Conservation (phyloP, 1,140 invertebrate species). For the Wiebesia pumilae region DNA sequence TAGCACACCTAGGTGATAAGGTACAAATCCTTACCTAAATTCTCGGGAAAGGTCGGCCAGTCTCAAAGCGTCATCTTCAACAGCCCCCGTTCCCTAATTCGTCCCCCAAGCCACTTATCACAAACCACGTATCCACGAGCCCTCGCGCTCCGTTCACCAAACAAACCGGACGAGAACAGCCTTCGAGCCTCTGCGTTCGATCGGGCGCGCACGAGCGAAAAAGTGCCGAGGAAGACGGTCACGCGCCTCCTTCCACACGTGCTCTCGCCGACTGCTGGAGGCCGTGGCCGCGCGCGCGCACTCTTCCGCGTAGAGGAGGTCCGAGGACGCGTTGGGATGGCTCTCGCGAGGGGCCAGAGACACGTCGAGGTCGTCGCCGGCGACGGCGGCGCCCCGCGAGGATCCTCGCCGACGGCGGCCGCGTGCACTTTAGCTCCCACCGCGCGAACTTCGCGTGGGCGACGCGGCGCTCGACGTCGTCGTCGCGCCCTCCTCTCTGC, state of each 20-base stretch:
- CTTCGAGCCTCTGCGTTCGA: neutral
- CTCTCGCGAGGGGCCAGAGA: neutral
- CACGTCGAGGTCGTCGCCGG: neutral
- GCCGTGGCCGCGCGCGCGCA: neutral
- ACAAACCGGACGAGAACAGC: neutral
- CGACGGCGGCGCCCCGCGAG: conserved; percentile 9
- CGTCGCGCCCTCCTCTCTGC: neutral
- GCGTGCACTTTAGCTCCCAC: neutral
- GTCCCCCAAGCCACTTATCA: neutral
- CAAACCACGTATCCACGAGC: neutral
- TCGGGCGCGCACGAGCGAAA: neutral
- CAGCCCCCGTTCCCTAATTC: no score
- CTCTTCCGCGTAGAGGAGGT: neutral
- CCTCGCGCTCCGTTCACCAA: neutral
- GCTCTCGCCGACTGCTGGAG: neutral
- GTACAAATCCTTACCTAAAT: neutral
- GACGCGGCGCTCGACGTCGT: neutral
- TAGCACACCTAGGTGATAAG: neutral
- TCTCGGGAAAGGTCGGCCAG: neutral
- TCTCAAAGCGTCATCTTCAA: neutral
- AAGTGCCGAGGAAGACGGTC: neutral
- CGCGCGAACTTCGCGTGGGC: neutral
- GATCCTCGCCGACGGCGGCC: conserved; percentile 5
- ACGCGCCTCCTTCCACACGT: neutral
- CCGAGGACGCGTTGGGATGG: neutral